Evolutionary conservation across 2,888 invertebrate genomes (phyloP), one percentile per base, ranked within the genome.

Genomic region (Caenorhabditis japonica): DNA sequence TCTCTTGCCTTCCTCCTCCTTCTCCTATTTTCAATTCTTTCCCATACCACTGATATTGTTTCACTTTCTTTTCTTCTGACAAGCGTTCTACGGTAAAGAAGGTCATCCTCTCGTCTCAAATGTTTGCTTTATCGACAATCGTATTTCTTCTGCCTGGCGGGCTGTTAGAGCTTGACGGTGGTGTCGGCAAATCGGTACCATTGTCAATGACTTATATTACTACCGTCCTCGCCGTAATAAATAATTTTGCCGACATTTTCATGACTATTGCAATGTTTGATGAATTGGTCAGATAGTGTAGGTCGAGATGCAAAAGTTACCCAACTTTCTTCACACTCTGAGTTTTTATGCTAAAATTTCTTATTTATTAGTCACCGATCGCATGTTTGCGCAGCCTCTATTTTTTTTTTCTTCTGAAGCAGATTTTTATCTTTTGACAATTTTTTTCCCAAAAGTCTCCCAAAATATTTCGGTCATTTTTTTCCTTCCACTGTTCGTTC

Each of bases 161-260:
- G n/a, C n/a, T n/a, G n/a, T n/a, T n/a, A n/a, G n/a, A n/a, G n/a
- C n/a, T n/a, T n/a, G n/a, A n/a, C n/a, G n/a, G 10, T 10, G 41
- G 34, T 27, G 60, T 56, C 66, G 66, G 39, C 56, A 56, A 56
- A 56, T 49, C 66, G 66, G 66, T 66, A 66, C 66, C 66, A 66
- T 51, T 56, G 56, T 47, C 66, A 56, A 55, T 46, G 38, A 49
- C 52, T 41, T 36, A 58, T 69, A 60, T 60, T 69, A 69, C 60
- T 69, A 46, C 59, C 68, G 59, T 49, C 58, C 46, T 46, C 25
- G 33, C 21, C 47, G 59, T 53, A 69, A 60, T 60, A 69, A 52
- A 55, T 52, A 59, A 69, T 69, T 60, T 69, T 69, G 68, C 68
- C 60, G 53, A 69, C 60, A 38, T 34, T 33, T 55, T 59, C 59